Percentiles rank a stretch among this genome's conserved stretches.
These are phyloP conservation scores for Arbacia lixula DNA, from an alignment of 53 echinoderm and acorn worm genomes.

Conservation along the genomic window DNA sequence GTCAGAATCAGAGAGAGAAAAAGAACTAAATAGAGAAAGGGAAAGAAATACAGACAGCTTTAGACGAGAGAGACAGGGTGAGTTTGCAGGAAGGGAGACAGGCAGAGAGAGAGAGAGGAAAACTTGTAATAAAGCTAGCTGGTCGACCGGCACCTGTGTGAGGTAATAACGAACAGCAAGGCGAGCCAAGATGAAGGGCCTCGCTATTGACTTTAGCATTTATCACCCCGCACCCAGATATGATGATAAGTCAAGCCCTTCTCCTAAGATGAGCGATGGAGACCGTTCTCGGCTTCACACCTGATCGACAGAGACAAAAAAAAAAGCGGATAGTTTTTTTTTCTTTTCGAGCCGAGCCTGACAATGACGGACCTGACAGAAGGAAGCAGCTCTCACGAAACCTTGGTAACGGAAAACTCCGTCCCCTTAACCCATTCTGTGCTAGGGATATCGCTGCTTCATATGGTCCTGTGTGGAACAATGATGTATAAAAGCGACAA, in stretches of 20 bases:
- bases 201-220: slow-evolving; percentile 36
- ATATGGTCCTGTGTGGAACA: too few species aligned
- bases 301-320: slow-evolving; percentile 19
- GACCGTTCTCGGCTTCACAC: slow-evolving; percentile 26
- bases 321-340: not conserved
- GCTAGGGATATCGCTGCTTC: too few species aligned
- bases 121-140: slow-evolving; percentile 43
- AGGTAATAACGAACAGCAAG: not conserved
- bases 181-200: slow-evolving; percentile 17
- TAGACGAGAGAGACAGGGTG: not conserved
- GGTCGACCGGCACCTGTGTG: not conserved
- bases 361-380: too few species aligned
- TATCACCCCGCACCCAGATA: slow-evolving; percentile 19
- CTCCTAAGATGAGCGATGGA: not conserved
- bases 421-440: too few species aligned
- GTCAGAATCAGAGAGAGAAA: not conserved
- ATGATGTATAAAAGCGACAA: too few species aligned
- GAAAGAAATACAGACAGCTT: slow-evolving; percentile 14
- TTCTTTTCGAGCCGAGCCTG: too few species aligned
- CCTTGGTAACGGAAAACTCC: too few species aligned
- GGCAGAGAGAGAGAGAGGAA: slow-evolving; percentile 12
- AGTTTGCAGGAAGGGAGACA: not conserved
- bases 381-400: too few species aligned
- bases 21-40: not conserved
- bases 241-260: slow-evolving; percentile 28